These are phyloP conservation scores for Drosophila guanche DNA, from an alignment of 1,140 invertebrate species.

Conservation along the genomic window DNA sequence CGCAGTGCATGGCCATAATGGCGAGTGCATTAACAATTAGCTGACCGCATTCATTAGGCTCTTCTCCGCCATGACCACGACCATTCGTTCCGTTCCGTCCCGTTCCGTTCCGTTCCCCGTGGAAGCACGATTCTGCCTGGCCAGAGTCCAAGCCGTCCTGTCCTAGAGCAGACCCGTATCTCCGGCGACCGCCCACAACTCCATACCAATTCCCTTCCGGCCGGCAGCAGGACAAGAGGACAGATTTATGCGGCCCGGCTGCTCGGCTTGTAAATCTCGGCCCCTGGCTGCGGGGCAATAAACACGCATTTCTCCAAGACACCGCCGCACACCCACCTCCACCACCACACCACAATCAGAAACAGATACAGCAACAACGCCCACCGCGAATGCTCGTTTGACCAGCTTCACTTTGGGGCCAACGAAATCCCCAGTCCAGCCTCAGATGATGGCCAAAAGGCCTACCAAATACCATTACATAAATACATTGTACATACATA, in stretches of 20 bases:
- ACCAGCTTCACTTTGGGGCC: conserved; percentile 63
- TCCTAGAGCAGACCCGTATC: conserved; percentile 46
- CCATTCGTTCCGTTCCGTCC: neutral
- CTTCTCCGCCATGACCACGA: conserved; percentile 23
- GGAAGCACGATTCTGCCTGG: conserved; percentile 20
- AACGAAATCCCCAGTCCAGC: conserved; percentile 54
- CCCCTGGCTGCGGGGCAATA: conserved; percentile 68
- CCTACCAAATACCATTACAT: conserved; percentile 46
- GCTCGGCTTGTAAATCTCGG: conserved; percentile 72
- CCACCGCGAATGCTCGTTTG: conserved; percentile 47
- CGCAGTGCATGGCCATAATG: conserved; percentile 59
- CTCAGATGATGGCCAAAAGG: conserved; percentile 53
- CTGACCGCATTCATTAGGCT: conserved; percentile 75
- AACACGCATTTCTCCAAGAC: conserved; percentile 74
- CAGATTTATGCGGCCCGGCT: conserved; percentile 67
- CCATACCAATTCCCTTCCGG: conserved; percentile 49
- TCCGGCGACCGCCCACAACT: conserved; percentile 58
- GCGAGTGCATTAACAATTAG: conserved; percentile 81
- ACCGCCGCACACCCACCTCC: conserved; percentile 46
- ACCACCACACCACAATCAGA: conserved; percentile 11
- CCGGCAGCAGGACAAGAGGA: conserved; percentile 22
- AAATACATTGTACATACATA: conserved; percentile 30
- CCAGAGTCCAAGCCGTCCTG: conserved; percentile 7
- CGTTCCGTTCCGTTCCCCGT: neutral
- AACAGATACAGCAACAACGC: conserved; percentile 18